Base-by-base conservation (phyloP, 2,113 vertebrate species). In the Galeopterus variegatus region DNA sequence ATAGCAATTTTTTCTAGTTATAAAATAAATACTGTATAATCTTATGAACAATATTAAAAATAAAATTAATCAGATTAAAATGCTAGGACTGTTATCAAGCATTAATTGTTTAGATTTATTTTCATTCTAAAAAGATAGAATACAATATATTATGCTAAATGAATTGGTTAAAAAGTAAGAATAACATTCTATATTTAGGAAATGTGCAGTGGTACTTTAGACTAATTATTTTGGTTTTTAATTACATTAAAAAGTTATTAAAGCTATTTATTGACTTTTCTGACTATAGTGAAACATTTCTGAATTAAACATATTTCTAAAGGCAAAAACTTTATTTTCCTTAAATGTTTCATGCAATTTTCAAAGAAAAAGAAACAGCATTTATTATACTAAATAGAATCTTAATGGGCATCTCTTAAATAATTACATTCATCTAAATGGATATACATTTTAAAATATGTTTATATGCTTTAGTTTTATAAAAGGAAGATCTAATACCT, bases 151-250 rank as follows among this genome's bases (percentile, higher is more conserved):
- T 76, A 72, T 28, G 28, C 45, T 23, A 31, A 15, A 62, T 54
- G 17, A 79, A 79, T 50, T n/a, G 12, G 24, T 62, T 95, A 77
- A 94, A 95, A 97, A 65, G 60, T 62, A 81, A 64, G 18, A 75
- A 70, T 56, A 89, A 84, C 36, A 75, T 82, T 94, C 45, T 86
- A 50, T 77, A n/a, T 80, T 84, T 82, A 89, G 77, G 48, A 73
- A 85, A 81, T 83, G 6, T 84, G 56, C n/a, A 76, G 28, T 56
- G 10, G 0, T 9, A 88, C 36, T 90, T 94, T 90, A 62, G 23
- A 85, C 82, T 33, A 89, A 88, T 93, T 90, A 65, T 50, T 65
- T 88, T 79, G n/a, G 90, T 7, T 89, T 94, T 97, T 94, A 93
- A 65, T 93, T 94, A 67, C 1, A 94, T 81, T 93, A 83, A 97